A percentile compares a stretch with the other conserved stretches of the same genome.
These are phyloP conservation scores for Halichondria panicea DNA, from an alignment of 37 sponge, comb jelly and placozoan genomes.

Conservation along the genomic window DNA sequence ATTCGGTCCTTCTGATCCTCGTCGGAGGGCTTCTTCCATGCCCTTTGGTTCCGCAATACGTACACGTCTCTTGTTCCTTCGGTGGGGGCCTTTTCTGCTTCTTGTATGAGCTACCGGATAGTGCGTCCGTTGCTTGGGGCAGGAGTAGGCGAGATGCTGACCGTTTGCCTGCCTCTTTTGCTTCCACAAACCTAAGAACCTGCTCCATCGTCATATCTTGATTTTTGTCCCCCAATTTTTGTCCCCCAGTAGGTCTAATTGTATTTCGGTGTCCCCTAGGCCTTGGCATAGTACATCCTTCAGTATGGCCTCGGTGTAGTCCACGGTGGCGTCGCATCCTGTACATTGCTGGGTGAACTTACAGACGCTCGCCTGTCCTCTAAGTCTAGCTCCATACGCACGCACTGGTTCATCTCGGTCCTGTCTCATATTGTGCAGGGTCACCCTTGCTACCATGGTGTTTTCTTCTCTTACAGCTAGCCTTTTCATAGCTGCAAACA, in stretches of 20 bases:
- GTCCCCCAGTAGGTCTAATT: constrained; percentile 43
- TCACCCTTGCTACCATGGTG: constrained; percentile 28
- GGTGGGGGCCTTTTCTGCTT: constrained; percentile 36
- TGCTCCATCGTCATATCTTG: constrained; percentile 39
- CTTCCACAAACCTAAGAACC: constrained; percentile 26
- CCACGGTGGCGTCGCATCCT: constrained; percentile 28
- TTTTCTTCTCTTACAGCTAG: constrained; percentile 41
- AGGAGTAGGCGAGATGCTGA: constrained; percentile 45
- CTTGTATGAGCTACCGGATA: constrained; percentile 38
- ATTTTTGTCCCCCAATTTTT: constrained; percentile 46
- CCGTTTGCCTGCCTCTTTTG: constrained; percentile 30
- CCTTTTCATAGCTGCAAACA: constrained; percentile 22
- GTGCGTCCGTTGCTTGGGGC: constrained; percentile 39
- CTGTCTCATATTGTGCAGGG: constrained; percentile 49
- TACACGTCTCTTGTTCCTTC: constrained; percentile 24
- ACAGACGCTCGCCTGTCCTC: constrained; percentile 37
- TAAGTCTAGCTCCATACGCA: constrained; percentile 36
- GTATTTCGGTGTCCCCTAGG: constrained; percentile 37
- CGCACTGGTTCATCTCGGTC: constrained; percentile 51
- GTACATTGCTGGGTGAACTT: constrained; percentile 38
- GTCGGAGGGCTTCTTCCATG: constrained; percentile 29
- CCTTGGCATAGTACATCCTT: constrained; percentile 36
- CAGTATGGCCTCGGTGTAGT: constrained; percentile 39
- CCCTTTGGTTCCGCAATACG: constrained; percentile 37
- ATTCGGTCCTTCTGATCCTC: constrained; percentile 35